These are phyloP conservation scores for Spheniscus humboldti DNA, from an alignment of 2,797 vertebrate genomes.

Conservation along the genomic window DNA sequence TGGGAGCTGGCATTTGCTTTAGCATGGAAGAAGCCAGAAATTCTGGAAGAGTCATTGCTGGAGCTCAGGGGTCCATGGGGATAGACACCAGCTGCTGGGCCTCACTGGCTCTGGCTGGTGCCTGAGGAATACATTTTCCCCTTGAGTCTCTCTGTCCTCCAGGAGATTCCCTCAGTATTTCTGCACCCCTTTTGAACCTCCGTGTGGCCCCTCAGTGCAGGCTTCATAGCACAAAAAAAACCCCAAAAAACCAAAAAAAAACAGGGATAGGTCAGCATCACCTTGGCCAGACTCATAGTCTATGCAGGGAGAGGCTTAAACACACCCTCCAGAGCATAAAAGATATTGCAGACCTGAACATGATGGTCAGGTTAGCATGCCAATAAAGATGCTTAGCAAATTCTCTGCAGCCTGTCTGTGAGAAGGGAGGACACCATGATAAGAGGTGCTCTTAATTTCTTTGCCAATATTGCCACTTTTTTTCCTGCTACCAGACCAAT, in stretches of 20 bases:
- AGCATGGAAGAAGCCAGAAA: neutral
- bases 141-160: neutral
- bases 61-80: neutral
- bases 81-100: neutral
- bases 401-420: neutral
- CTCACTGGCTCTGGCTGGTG: neutral
- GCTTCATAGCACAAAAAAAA: neutral
- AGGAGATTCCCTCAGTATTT: neutral
- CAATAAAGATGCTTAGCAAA: neutral
- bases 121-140: neutral
- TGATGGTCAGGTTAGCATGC: neutral
- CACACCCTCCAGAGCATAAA: neutral
- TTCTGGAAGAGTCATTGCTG: neutral
- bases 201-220: neutral
- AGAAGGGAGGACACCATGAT: neutral
- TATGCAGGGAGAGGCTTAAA: slow-evolving; percentile 6
- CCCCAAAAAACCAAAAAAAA: too few species aligned
- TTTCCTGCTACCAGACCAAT: neutral
- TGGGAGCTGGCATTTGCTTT: neutral
- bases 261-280: neutral
- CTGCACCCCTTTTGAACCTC: neutral
- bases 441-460: neutral
- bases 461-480: neutral
- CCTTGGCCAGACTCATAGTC: slow-evolving; percentile 42
- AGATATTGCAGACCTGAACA: slow-evolving; percentile 19